Conservation (phyloP, 64 coral and sea anemone genomes). For the Montipora capricornis region DNA sequence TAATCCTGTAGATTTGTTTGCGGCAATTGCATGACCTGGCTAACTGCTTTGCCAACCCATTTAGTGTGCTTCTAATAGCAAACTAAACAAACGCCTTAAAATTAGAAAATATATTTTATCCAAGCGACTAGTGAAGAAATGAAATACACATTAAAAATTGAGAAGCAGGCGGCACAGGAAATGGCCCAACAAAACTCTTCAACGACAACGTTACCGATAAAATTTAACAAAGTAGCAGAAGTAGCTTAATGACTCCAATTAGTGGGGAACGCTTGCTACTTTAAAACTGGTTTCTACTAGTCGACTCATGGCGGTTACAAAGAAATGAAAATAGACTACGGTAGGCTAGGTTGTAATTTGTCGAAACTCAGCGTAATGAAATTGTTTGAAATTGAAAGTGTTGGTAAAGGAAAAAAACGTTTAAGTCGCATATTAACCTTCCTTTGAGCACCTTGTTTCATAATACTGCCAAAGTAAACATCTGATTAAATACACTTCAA, state of each 20-base stretch:
- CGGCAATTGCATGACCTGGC: neutral
- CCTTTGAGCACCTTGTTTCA: neutral
- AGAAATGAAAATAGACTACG: neutral
- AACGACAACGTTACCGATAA: neutral
- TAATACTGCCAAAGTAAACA: neutral
- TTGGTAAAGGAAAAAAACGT: neutral
- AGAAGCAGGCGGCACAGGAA: neutral
- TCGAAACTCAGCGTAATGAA: neutral
- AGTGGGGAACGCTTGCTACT: neutral
- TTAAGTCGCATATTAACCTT: neutral
- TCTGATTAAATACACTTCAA: neutral
- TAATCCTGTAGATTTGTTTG: neutral
- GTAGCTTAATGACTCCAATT: neutral
- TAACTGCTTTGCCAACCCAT: neutral
- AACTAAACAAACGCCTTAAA: neutral
- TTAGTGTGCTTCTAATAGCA: neutral
- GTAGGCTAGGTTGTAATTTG: neutral
- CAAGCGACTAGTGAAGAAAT: neutral
- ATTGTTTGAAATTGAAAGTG: neutral
- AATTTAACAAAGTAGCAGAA: neutral
- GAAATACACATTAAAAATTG: neutral
- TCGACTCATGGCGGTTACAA: neutral
- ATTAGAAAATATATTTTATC: neutral
- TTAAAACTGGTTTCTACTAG: neutral
- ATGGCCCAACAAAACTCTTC: neutral